Percentiles rank a stretch among this genome's conserved stretches.
Evolutionary conservation across 2,113 vertebrate species (phyloP).

Genomic region (Excalfactoria chinensis): DNA sequence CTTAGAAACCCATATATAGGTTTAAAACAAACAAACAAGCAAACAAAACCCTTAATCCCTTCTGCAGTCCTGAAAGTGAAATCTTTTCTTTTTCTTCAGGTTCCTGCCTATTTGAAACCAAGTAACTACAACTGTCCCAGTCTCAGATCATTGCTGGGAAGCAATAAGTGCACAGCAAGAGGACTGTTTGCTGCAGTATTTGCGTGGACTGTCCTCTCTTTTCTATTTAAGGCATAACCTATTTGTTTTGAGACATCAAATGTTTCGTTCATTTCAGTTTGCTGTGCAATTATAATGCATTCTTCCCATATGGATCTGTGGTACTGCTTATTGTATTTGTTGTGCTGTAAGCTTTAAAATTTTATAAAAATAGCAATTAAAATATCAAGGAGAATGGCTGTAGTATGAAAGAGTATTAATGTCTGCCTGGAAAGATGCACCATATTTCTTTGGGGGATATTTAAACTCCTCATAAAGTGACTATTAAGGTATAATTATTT

Average conservation of each 20-base stretch:
- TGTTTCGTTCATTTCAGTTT: conserved; percentile 28
- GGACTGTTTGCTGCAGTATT: background rate
- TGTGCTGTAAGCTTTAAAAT: conserved; percentile 35
- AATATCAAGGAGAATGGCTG: conserved; percentile 4
- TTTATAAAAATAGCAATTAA: conserved; percentile 41
- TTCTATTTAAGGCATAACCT: background rate
- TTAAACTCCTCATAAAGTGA: background rate
- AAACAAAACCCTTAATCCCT: background rate
- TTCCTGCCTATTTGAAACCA: background rate
- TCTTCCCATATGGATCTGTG: background rate
- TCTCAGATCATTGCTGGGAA: background rate
- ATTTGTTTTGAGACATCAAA: background rate
- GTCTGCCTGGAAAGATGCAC: background rate
- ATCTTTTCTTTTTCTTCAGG: background rate
- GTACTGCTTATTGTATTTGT: conserved; percentile 9
- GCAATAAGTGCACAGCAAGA: conserved; percentile 11
- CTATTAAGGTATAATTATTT: background rate
- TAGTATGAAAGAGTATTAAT: conserved; percentile 9
- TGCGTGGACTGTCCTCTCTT: background rate
- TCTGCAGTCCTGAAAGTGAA: background rate
- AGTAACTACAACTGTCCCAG: background rate
- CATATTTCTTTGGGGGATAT: background rate
- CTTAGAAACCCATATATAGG: background rate
- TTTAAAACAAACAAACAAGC: background rate
- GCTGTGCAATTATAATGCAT: conserved; percentile 22